Base-by-base conservation (phyloP, 1,140 invertebrate genomes). In the Apis florea region DNA sequence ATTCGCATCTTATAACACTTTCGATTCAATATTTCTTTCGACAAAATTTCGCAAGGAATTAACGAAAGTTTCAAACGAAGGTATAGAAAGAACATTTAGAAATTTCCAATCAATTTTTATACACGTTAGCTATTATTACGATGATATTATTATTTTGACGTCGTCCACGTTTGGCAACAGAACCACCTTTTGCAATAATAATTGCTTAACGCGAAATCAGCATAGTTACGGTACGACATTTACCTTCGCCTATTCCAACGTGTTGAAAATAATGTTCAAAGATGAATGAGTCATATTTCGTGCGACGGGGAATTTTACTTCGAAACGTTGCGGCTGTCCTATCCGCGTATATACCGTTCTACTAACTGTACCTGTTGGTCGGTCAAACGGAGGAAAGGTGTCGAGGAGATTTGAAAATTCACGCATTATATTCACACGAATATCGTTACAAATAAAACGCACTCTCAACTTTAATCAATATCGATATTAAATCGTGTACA, bases 221-320 rank as follows among this genome's bases (percentile, higher is more conserved):
- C 51, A 26, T 63, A 75, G 31, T 40, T 40, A 6, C 31, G 6
- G 82, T n/a, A 49, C 51, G 54, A 74, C 69, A 69, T 74, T 70
- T 81, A 75, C 82, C 83, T 85, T 83, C 83, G 82, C 83, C 74
- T 83, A 74, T 83, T 79, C 73, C 56, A 40, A 83, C 69, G 31
- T 71, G 84, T 85, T 59, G 84, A 85, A 67, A 71, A 75, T 80
- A 83, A 82, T 80, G 71, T 40, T 83, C 84, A 71, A n/a, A 66
- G 59, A 66, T 31, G 53, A 72, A 54, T 79, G 70, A 85, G 82
- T 85, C 76, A 84, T 49, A 64, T 26, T 85, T 24, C 53, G 66
- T 31, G 68, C 51, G 84, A 75, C 75, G 71, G 21, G 59, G 76
- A 64, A 79, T 83, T 83, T 71, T 67, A 69, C 53, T 61, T 40